A percentile compares a stretch with the other conserved stretches of the same genome.
These are phyloP conservation scores for Limnephilus rhombicus DNA, from an alignment of 2,888 invertebrate species.

Conservation along the genomic window DNA sequence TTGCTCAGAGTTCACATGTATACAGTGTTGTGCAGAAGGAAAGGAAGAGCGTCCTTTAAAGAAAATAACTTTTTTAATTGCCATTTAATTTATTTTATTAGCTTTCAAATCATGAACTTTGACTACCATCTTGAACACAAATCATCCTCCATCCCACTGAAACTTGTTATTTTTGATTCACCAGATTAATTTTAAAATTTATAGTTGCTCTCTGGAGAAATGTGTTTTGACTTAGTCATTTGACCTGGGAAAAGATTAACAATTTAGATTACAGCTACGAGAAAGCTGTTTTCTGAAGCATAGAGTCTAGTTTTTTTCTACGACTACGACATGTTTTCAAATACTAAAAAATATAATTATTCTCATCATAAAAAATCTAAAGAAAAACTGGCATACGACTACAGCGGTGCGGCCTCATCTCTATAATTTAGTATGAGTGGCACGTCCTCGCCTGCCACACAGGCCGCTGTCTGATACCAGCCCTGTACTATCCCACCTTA, in stretches of 20 bases:
- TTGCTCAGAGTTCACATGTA: too few relatives aligned
- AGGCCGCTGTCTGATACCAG: slow-evolving; percentile 49
- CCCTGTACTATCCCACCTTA: slow-evolving; percentile 16
- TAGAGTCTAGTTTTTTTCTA: neutral
- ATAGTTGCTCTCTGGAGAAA: neutral
- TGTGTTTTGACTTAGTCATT: neutral
- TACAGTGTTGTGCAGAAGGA: too few relatives aligned
- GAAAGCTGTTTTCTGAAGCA: neutral
- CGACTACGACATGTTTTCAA: neutral
- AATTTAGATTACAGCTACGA: neutral
- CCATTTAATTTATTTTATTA: too few relatives aligned
- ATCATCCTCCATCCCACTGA: too few relatives aligned
- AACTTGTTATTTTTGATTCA: neutral
- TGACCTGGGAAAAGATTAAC: neutral
- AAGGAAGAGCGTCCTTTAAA: too few relatives aligned
- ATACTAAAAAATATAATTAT: neutral
- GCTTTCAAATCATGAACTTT: too few relatives aligned
- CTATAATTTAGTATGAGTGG: slow-evolving; percentile 42
- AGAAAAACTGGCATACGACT: neutral
- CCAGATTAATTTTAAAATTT: neutral
- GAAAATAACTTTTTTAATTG: too few relatives aligned
- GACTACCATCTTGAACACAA: too few relatives aligned
- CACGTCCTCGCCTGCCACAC: slow-evolving; percentile 50
- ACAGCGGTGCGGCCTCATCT: neutral
- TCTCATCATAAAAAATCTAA: neutral